Evolutionary conservation across 2,113 vertebrate species (phyloP), one percentile per base, ranked within the genome.

Genomic region (Melospiza georgiana): DNA sequence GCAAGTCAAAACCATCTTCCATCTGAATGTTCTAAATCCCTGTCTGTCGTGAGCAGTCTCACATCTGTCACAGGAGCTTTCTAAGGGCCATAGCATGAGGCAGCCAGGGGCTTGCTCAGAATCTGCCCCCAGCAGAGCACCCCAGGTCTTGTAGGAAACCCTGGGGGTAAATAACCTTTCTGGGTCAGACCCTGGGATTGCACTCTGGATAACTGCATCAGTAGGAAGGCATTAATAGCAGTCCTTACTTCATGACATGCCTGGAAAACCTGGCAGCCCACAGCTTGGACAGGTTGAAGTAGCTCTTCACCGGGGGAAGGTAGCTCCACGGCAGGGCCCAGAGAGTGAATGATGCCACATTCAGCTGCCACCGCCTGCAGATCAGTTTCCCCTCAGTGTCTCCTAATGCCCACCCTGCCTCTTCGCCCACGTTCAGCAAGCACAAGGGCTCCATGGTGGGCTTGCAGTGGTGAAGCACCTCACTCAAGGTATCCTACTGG

Each of bases 21-120:
- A 72, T 52, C 61, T 79, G 52, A 54, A 69, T 22, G 49, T 31
- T 75, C 8, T 72, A 66, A 74, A 75, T 72, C 73, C 14, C 84
- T 48, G 68, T 30, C 81, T 54, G 68, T 30, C 9, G 2, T 0
- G 4, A 81, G 54, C 58, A 57, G 43, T 68, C 49, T 61, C 41
- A 8, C 13, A 16, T 2, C 39, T 5, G 4, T 49, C n/a, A 16
- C 66, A 28, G 17, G 5, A 2, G 4, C 11, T 25, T 19, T 8
- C 65, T 6, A 12, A 67, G n/a, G 66, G 10, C 24, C 1, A 0
- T 16, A 3, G 1, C 1, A 0, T 3, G 18, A 59, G 33, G 28
- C 75, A 72, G 80, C 23, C 10, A 23, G 48, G 24, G 22, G 13
- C 6, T 33, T 2, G 1, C 43, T 74, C 4, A 7, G 66, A 48